phyloP scores from a whole-genome alignment of 1,140 invertebrate genomes.

The Pygmarrhopalites habei region DNA sequence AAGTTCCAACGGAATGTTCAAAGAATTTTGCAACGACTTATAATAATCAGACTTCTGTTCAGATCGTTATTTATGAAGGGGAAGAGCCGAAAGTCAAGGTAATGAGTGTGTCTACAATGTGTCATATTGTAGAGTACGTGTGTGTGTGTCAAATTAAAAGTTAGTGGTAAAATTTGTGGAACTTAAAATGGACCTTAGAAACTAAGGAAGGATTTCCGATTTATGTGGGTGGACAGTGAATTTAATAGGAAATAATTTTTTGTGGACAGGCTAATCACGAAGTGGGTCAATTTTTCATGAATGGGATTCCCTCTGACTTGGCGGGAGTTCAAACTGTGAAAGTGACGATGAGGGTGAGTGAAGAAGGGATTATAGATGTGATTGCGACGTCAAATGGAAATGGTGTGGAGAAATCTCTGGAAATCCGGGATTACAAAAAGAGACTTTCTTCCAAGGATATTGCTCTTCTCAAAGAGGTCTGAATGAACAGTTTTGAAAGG shows the following conservation, averaged over 20 bases:
- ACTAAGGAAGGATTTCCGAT: too few relatives aligned
- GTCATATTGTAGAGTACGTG: too few relatives aligned
- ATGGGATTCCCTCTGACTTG: constrained; percentile 17
- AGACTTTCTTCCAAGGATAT: constrained; percentile 7
- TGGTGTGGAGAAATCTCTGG: constrained; percentile 1
- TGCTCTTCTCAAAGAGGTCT: too few relatives aligned
- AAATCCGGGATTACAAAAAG: constrained; percentile 14
- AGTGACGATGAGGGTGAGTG: constrained; percentile 17
- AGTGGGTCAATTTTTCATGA: constrained; percentile 19
- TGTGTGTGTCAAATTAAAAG: too few relatives aligned
- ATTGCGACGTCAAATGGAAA: constrained; percentile 8
- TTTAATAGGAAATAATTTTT: constrained; percentile 4
- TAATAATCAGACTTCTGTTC: constrained; percentile 53
- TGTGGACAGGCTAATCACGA: constrained; percentile 7
- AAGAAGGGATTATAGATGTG: constrained; percentile 16
- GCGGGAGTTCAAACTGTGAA: constrained; percentile 15
- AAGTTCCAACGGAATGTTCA: constrained; percentile 53
- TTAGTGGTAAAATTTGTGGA: too few relatives aligned
- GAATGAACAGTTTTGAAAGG: too few relatives aligned
- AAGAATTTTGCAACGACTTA: constrained; percentile 56
- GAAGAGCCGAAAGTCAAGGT: constrained; percentile 39
- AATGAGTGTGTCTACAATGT: too few relatives aligned
- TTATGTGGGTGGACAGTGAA: constrained; percentile 17
- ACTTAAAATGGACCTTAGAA: too few relatives aligned
- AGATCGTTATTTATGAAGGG: constrained; percentile 21